Evolutionary conservation across 1,140 invertebrate species (phyloP).

Genomic region (Caenorhabditis remanei): DNA sequence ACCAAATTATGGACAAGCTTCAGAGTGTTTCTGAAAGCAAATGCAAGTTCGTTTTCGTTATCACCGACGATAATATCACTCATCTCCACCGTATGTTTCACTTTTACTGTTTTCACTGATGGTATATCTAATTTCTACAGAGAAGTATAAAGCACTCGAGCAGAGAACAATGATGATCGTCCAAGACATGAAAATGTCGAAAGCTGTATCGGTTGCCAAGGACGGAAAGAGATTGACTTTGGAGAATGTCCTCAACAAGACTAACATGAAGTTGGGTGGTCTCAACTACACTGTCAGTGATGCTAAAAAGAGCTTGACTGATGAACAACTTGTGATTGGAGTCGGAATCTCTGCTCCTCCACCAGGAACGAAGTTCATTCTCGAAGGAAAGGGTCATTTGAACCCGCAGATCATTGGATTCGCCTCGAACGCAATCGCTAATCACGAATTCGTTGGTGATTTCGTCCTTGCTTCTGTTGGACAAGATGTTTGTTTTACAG

Average conservation of each 20-base stretch:
- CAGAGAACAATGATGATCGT: conserved; percentile 54
- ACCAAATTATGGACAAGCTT: background rate
- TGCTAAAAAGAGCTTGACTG: conserved; percentile 47
- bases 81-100: conserved; percentile 51
- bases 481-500: conserved; percentile 51
- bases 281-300: conserved; percentile 63
- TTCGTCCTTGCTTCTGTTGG: conserved; percentile 59
- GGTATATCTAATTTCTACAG: conserved; percentile 9
- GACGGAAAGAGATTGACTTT: conserved; percentile 63
- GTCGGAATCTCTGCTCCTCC: conserved; percentile 66
- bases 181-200: conserved; percentile 63
- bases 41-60: conserved; percentile 62
- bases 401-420: conserved; percentile 63
- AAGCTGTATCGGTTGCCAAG: background rate
- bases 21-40: background rate
- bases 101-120: background rate
- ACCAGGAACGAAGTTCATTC: conserved; percentile 29
- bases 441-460: conserved; percentile 67
- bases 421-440: conserved; percentile 59
- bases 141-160: conserved; percentile 52
- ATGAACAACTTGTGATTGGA: conserved; percentile 63
- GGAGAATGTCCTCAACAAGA: conserved; percentile 67
- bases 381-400: background rate
- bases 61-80: conserved; percentile 58
- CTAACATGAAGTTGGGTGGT: conserved; percentile 67